Percentiles rank a stretch among this genome's conserved stretches.
phyloP scores from a whole-genome alignment of 1,140 invertebrate genomes.

The Apis laboriosa region DNA sequence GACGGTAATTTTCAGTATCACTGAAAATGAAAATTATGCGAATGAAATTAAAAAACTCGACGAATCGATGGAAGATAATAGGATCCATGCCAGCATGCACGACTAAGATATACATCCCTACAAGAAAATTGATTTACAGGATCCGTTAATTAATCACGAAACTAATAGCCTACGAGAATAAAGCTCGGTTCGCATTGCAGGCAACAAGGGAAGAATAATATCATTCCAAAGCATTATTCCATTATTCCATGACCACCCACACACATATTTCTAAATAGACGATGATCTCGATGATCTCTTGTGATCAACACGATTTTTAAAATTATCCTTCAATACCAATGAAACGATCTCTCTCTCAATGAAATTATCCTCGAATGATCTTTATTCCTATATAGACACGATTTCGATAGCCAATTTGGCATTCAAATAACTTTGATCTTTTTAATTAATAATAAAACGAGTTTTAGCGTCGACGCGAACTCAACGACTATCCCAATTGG shows the following conservation, averaged over 20 bases:
- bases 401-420: too few species aligned
- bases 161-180: slow-evolving; percentile 58
- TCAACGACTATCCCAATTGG: too few species aligned
- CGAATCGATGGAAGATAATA: slow-evolving; percentile 36
- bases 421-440: too few species aligned
- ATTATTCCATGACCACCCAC: not conserved
- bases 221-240: not conserved
- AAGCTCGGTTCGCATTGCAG: slow-evolving; percentile 45
- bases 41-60: slow-evolving; percentile 2
- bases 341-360: too few species aligned
- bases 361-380: too few species aligned
- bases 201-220: slow-evolving; percentile 6
- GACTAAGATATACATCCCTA: slow-evolving; percentile 43
- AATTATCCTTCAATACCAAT: not conserved
- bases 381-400: too few species aligned
- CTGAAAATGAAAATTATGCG: slow-evolving; percentile 13
- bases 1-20: not conserved
- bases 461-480: too few species aligned
- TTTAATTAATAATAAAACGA: too few species aligned
- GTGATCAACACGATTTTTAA: too few species aligned
- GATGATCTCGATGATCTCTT: not conserved
- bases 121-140: slow-evolving; percentile 45
- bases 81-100: not conserved
- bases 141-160: slow-evolving; percentile 66
- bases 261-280: too few species aligned